Evolutionary conservation across 2,113 vertebrate genomes (phyloP), one percentile per base, ranked within the genome.

Genomic region (Alces alces): DNA sequence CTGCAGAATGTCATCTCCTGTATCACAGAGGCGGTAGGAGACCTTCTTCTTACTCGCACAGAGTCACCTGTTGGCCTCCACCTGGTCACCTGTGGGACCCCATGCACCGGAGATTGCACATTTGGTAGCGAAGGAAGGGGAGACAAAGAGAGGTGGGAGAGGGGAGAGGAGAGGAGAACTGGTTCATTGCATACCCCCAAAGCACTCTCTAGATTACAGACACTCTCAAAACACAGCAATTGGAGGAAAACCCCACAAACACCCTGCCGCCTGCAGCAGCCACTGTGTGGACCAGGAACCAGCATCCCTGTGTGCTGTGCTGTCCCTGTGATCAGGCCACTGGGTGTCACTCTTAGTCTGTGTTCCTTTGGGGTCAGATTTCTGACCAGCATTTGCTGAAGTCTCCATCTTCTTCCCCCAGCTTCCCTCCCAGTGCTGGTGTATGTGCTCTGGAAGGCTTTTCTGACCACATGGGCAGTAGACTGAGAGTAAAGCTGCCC

Each of bases 321-420:
- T 1, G 12, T 25, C n/a, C 33, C 13, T 36, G 33, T 7, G 19
- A 5, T 19, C 43, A 70, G 79, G 54, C 93, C 93, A 73, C 93
- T 83, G 36, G 90, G 47, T 90, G 93, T 83, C 97, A 50, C 54
- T 80, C 70, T 96, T 57, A 13, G n/a, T 16, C 73, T 50, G 5
- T 64, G 60, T 55, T 76, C 12, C 0, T 60, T 79, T 27, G 43
- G 86, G 8, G 1, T 90, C 89, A 50, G 36, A 2, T 61, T 73
- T 89, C 36, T 43, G 88, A 61, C 33, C 47, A 28, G 64, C 78
- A 4, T 58, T 58, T 52, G 36, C 78, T 39, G 87, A 92, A 25
- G n/a, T 17, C 50, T 70, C 43, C 14, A 6, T 19, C 17, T 12
- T 86, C 45, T 89, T 58, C 36, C 33, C 17, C 0, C 4, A 28